Evolutionary conservation across 2,113 vertebrate species (phyloP), one percentile per base, ranked within the genome.

Genomic region (Semicossyphus pulcher): DNA sequence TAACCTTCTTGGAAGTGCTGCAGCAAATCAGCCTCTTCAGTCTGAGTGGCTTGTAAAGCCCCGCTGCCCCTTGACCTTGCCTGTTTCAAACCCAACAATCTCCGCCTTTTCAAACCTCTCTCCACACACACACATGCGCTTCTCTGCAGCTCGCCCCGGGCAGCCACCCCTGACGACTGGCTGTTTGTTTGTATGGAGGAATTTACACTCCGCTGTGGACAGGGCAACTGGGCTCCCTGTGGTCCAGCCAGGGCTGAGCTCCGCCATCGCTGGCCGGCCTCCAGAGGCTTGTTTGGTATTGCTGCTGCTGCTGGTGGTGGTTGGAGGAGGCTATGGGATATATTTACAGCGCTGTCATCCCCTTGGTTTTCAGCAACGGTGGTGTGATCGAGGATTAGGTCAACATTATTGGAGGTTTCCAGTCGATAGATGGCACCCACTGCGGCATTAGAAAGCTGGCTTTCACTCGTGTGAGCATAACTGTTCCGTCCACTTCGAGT

Each of bases 111-210:
- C 39, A 18, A 23, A 49, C 54, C 45, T 51, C 28, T 34, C 21
- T 39, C 45, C 45, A 42, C 36, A 58, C 29, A 52, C 25, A 20
- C 68, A 41, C 5, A 26, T n/a, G 25, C 66, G 44, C 60, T 53
- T 61, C 65, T 72, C 61, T 57, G 26, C 57, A 42, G 51, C 62
- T 49, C 31, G 54, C 34, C 18, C 41, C 18, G 8, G 65, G 68
- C 76, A 47, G 29, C 78, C 72, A 62, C 58, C 83, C 86, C 81
- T 84, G 72, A 80, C 76, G 44, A 84, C 90, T 77, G 67, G 36
- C 72, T 86, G 84, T 85, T 85, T 89, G 80, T 90, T 82, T 87
- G 74, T 67, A 34, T 74, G 62, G 70, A 78, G 78, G 77, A 86
- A 84, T 91, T 88, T 84, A 84, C 79, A 84, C 80, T 72, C 61